Evolutionary conservation across 2,797 vertebrate species (phyloP).

Genomic region (Amphiprion clarkii): DNA sequence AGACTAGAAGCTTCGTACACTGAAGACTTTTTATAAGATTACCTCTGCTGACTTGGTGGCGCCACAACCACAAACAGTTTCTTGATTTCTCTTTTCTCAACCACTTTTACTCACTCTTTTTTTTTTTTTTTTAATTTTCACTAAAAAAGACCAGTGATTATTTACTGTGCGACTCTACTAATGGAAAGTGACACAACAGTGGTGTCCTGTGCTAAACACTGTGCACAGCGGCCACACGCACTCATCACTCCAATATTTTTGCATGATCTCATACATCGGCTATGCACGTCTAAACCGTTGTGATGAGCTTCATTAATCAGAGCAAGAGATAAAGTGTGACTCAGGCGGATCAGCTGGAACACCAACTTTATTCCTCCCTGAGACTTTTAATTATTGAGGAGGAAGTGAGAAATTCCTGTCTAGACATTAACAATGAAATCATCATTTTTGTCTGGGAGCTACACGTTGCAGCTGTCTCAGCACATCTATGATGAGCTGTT

Average conservation of each 20-base stretch:
- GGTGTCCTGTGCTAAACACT: not conserved
- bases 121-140: not conserved
- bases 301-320: constrained; percentile 13
- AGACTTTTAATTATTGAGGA: constrained; percentile 17
- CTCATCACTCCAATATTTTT: constrained; percentile 37
- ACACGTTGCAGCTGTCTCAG: not conserved
- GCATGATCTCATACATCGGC: constrained; percentile 14
- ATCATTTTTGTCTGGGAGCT: constrained; percentile 17
- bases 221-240: constrained; percentile 11
- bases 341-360: not conserved
- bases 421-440: constrained; percentile 44
- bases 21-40: constrained; percentile 15
- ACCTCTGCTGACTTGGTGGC: not conserved
- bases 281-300: not conserved
- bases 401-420: constrained; percentile 42
- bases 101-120: not conserved
- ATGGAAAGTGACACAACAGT: constrained; percentile 36
- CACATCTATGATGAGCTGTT: constrained; percentile 11
- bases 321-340: constrained; percentile 6
- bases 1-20: not conserved
- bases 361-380: not conserved
- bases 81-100: not conserved
- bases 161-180: not conserved
- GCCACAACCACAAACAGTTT: not conserved
- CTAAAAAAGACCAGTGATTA: not conserved